Base-by-base conservation (phyloP, 1,140 invertebrate species). In the Drosophila triauraria region DNA sequence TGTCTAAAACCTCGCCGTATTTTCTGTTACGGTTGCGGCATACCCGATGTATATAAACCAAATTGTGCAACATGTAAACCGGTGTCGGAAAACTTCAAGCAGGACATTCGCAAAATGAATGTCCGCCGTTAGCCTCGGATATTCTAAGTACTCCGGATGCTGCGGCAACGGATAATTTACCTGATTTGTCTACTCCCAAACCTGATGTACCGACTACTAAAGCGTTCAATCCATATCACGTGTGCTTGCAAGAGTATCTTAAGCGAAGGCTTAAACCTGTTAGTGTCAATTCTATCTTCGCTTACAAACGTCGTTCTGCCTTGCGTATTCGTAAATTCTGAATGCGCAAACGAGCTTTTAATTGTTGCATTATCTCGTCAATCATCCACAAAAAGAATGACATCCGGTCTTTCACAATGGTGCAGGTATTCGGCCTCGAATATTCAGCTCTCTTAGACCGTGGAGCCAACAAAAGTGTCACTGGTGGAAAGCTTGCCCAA, bases 201-300 rank as follows among this genome's bases (percentile, higher is more conserved):
- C 7, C 32, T 27, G 20, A 40, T 17, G 5, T 46, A 50, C 3
- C 46, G 13, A 30, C 4, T 15, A 12, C 32, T 4, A 3, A 5
- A 53, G 12, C 9, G 9, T 70, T 62, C 32, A 69, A 70, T 4
- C 72, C 65, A 30, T 76, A 58, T 35, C 46, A 76, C 5, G 2
- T 59, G 2, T 59, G 59, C 2, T 38, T 53, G 12, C n/a, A 48
- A 15, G 46, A 76, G 1, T 70, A 70, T 40, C 2, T 44, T 10
- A 57, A 62, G 13, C 43, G 20, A 4, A 56, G 40, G 40, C 25
- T 25, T 25, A 25, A 25, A 25, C 25, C 25, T 25, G 25, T 25
- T 25, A 25, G 25, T 25, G 4, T 25, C 25, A 25, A 25, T 25
- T 25, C 25, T 25, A 25, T 25, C 25, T 25, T 25, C 25, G 25